Base-by-base conservation (phyloP, 2,797 vertebrate species). In the Argyrosomus regius region DNA sequence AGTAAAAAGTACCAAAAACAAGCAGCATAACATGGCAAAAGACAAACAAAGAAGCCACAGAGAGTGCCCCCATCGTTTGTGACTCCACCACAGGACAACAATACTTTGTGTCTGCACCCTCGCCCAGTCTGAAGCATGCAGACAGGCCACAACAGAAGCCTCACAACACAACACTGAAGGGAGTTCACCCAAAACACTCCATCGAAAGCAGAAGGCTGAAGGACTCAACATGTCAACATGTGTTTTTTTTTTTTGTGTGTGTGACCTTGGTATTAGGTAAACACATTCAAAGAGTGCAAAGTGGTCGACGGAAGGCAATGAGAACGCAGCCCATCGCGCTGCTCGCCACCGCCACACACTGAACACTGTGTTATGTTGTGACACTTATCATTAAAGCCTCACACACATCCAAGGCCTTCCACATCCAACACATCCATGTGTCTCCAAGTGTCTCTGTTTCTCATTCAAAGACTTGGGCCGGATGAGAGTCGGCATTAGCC, bases 91-190 rank as follows among this genome's bases (percentile, higher is more conserved):
- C 71, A 75, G 78, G 39, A 87, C 78, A 79, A 84, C 75, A 87
- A 79, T 45, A 78, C 74, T 70, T 63, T 81, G 70, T 82, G 75
- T 87, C 77, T 74, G 63, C 61, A 63, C 57, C 80, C 78, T 80
- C 41, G 61, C 74, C 76, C 77, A 54, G 61, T 71, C 75, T 76
- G 61, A 83, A 83, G 78, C 88, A 85, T 69, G 77, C 85, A 87
- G 75, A 72, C 80, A 77, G 59, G 78, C 87, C 89, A 88, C 80
- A 89, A 85, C 85, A 84, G 72, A 85, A 84, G 84, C 76, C 65
- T 74, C 50, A 16, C 69, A 57, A 43, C 78, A 83, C 65, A 75
- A 65, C 76, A 80, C 49, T 53, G 73, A 75, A 46, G 75, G 76
- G 76, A 79, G 67, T 84, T 77, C 59, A 87, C 81, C 81, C 58